A percentile compares a stretch with the other conserved stretches of the same genome.
Evolutionary conservation across 2,888 invertebrate genomes (phyloP).

Genomic region (Papilio demoleus): DNA sequence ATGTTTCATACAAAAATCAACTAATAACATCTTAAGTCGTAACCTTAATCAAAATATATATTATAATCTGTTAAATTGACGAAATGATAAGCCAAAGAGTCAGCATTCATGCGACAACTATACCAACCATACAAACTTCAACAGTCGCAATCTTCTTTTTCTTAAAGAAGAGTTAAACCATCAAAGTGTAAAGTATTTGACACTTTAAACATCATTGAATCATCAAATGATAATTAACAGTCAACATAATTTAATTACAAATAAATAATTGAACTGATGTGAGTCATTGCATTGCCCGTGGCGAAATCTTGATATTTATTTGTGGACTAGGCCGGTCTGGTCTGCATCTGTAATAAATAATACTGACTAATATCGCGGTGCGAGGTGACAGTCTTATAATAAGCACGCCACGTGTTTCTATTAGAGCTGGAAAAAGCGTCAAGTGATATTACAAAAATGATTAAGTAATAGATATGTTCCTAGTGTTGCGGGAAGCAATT

Average conservation of each 20-base stretch:
- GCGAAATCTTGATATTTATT: constrained; percentile 56
- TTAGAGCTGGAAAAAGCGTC: constrained; percentile 51
- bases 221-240: background rate
- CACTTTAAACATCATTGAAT: background rate
- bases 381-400: constrained; percentile 65
- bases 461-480: constrained; percentile 52
- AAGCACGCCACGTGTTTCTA: constrained; percentile 45
- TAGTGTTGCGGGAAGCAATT: constrained; percentile 75
- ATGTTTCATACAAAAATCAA: background rate
- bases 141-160: no score
- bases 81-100: background rate
- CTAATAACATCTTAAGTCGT: background rate
- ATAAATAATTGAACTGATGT: constrained; percentile 36
- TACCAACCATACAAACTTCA: background rate
- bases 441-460: constrained; percentile 60
- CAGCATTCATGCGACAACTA: background rate
- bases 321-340: constrained; percentile 54
- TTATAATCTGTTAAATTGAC: background rate
- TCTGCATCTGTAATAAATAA: constrained; percentile 59
- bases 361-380: constrained; percentile 58
- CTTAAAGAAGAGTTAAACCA: no score
- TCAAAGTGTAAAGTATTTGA: no score
- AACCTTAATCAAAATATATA: background rate
- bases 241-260: constrained; percentile 21
- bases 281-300: constrained; percentile 51